Evolutionary conservation across 1,140 invertebrate species (phyloP).

Genomic region (Dendrolimus punctatus): DNA sequence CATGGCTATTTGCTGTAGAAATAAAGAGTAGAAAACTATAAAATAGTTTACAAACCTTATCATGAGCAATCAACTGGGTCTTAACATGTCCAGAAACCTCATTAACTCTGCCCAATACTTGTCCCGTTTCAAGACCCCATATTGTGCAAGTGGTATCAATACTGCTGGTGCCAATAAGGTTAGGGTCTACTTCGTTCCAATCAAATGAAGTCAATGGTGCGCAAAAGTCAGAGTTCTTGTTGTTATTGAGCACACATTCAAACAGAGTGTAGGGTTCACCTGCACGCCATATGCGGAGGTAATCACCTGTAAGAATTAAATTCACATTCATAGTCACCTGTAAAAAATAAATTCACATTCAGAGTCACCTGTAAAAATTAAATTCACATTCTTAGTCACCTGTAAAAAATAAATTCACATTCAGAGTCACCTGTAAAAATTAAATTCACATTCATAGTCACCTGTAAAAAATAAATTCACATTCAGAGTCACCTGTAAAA

Average conservation of each 20-base stretch:
- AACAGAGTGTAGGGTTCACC: constrained; percentile 93
- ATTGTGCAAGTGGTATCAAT: constrained; percentile 99
- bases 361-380: no score
- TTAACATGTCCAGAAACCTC: constrained; percentile 97
- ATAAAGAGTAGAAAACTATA: no score
- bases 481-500: no score
- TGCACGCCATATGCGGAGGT: constrained; percentile 96
- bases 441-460: no score
- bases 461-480: no score
- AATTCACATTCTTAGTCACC: no score
- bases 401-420: no score
- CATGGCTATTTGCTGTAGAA: no score
- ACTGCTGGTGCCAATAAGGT: constrained; percentile 97
- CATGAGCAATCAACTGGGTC: constrained; percentile 99
- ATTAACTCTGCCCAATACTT: constrained; percentile 90
- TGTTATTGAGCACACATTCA: constrained; percentile 98
- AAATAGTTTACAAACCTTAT: constrained; percentile 76
- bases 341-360: no score
- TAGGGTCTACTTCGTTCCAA: constrained; percentile 99
- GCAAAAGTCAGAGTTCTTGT: constrained; percentile 99
- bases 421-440: no score
- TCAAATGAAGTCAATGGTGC: constrained; percentile 99
- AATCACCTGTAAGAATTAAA: constrained; percentile 84
- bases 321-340: not conserved
- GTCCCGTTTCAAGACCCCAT: constrained; percentile 97